Evolutionary conservation across 2,113 vertebrate genomes (phyloP).

Genomic region (Pteropus alecto): DNA sequence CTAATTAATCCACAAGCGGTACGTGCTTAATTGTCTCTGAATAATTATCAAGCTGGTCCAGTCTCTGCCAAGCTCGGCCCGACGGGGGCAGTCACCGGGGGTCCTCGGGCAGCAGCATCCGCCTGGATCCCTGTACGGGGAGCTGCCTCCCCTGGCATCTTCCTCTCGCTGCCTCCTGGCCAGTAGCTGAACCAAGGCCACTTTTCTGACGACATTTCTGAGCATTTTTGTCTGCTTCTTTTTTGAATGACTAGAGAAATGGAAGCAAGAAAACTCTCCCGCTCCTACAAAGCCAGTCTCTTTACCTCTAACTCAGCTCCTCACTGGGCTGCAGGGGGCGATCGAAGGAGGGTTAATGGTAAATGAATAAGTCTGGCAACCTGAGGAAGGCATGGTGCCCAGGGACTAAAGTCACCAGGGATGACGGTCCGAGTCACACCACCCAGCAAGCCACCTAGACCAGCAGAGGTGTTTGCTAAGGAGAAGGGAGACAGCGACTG

Average conservation of each 20-base stretch:
- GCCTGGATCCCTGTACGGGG: too few relatives aligned
- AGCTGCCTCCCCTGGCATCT: neutral
- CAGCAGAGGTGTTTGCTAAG: neutral
- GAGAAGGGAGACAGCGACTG: neutral
- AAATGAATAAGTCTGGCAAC: neutral
- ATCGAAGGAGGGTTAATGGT: neutral
- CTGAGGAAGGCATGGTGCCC: neutral
- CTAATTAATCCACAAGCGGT: constrained; percentile 35
- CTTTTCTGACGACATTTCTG: neutral
- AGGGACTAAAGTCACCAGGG: neutral
- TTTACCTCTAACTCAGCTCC: neutral
- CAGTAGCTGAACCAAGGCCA: neutral
- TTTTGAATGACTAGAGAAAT: neutral
- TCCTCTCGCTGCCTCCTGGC: neutral
- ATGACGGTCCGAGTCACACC: neutral
- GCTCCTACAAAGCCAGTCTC: neutral
- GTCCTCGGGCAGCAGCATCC: neutral
- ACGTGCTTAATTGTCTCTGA: neutral
- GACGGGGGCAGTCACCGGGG: accelerated
- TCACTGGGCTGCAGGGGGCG: neutral
- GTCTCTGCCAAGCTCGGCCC: neutral
- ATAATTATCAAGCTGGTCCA: neutral
- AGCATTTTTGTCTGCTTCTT: neutral
- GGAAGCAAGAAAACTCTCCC: neutral
- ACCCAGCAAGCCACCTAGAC: neutral